These are phyloP conservation scores for Ceratitis capitata DNA, from an alignment of 1,140 invertebrate genomes.

Conservation along the genomic window DNA sequence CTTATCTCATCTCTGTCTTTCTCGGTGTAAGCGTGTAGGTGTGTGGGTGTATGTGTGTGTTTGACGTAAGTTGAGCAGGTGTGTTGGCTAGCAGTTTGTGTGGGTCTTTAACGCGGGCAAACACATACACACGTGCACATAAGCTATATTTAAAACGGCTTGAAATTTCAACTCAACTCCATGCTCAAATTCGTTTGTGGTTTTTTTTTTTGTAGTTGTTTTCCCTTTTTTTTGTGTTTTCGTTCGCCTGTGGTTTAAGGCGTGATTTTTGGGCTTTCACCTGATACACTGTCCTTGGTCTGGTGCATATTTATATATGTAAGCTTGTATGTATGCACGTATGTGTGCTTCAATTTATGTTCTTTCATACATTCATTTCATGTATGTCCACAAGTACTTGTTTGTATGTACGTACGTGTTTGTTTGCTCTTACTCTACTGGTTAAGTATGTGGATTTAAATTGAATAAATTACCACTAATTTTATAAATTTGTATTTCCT, in stretches of 20 bases:
- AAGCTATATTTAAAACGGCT: not conserved
- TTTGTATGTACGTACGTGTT: not conserved
- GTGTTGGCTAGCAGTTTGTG: not conserved
- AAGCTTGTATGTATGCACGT: not conserved
- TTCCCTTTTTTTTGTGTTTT: not conserved
- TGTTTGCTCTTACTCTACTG: not conserved
- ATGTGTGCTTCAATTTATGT: not conserved
- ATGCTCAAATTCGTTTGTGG: not conserved
- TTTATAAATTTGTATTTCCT: not conserved
- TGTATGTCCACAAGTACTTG: not conserved
- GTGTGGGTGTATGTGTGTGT: not conserved
- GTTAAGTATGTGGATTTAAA: not conserved
- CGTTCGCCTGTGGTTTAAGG: not conserved
- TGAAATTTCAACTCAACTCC: not conserved
- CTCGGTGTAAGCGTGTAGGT: not conserved
- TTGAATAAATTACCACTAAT: not conserved
- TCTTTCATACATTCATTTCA: not conserved
- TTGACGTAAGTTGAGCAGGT: conserved; percentile 15
- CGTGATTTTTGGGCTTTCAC: conserved; percentile 22
- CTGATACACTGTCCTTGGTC: not conserved
- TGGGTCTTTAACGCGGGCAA: not conserved
- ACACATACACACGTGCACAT: not conserved
- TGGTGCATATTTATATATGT: not conserved
- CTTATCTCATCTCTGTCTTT: not conserved
- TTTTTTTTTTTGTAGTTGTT: not conserved